Evolutionary conservation across 37 sponge, comb jelly and placozoan genomes (phyloP).

Genomic region (Aphrocallistes beatrix): DNA sequence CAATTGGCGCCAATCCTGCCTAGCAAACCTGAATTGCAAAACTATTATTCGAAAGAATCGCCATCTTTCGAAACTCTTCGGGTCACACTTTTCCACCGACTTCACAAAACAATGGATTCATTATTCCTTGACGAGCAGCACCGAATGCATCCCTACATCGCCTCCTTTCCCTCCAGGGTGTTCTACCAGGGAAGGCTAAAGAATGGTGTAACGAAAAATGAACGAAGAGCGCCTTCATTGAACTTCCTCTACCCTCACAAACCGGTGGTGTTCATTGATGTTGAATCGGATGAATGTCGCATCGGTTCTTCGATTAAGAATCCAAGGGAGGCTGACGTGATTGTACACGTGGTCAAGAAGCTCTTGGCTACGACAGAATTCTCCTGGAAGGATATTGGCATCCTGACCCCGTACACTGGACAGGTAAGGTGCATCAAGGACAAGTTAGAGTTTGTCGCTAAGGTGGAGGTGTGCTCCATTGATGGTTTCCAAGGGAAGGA

Average conservation of each 20-base stretch:
- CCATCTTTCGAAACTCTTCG: slow-evolving; percentile 17
- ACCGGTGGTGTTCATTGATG: slow-evolving; percentile 46
- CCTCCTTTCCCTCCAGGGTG: slow-evolving; percentile 34
- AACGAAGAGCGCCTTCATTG: not conserved
- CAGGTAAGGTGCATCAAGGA: slow-evolving; percentile 46
- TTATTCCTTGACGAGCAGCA: slow-evolving; percentile 48
- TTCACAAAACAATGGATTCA: slow-evolving; percentile 23
- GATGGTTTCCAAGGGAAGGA: slow-evolving; percentile 69
- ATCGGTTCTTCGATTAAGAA: slow-evolving; percentile 41
- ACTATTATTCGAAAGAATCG: not conserved
- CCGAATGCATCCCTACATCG: slow-evolving; percentile 58
- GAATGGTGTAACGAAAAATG: not conserved
- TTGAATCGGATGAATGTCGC: slow-evolving; percentile 12
- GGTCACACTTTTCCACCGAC: slow-evolving; percentile 53
- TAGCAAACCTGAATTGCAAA: not conserved
- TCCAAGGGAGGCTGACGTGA: slow-evolving; percentile 32
- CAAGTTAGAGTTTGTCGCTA: not conserved
- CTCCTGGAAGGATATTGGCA: slow-evolving; percentile 26
- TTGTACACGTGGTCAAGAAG: slow-evolving; percentile 22
- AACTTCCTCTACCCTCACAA: not conserved
- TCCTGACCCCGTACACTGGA: slow-evolving; percentile 58
- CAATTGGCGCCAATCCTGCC: slow-evolving; percentile 44
- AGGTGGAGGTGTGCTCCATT: slow-evolving; percentile 35
- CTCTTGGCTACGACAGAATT: slow-evolving; percentile 27
- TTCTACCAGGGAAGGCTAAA: slow-evolving; percentile 50